phyloP scores from a whole-genome alignment of 1,140 invertebrate species.

The Drosophila lowei region DNA sequence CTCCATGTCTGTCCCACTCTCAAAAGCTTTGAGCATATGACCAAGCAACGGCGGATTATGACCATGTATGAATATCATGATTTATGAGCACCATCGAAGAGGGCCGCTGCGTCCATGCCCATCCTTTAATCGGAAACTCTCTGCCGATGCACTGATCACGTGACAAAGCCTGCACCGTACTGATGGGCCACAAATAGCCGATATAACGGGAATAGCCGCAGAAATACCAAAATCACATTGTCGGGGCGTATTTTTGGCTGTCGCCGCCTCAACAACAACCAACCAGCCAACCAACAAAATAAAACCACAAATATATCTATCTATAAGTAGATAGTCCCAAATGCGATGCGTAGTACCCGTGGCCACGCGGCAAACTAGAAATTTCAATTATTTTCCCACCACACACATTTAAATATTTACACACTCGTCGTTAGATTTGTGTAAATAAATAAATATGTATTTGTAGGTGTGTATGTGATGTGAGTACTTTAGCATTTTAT shows the following conservation, averaged over 20 bases:
- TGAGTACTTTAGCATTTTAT: neutral
- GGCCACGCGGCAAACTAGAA: constrained; percentile 44
- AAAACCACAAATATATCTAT: constrained; percentile 56
- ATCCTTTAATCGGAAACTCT: constrained; percentile 22
- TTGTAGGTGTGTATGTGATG: neutral
- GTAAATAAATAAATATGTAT: constrained; percentile 4
- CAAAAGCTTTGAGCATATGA: constrained; percentile 14
- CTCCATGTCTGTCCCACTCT: constrained; percentile 1
- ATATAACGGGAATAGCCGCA: constrained; percentile 14
- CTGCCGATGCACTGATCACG: constrained; percentile 21
- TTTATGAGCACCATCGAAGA: constrained; percentile 1
- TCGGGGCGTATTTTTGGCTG: constrained; percentile 59
- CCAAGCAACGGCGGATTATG: constrained; percentile 11
- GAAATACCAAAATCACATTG: constrained; percentile 38
- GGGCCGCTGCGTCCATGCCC: no score
- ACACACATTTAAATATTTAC: constrained; percentile 27
- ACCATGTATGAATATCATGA: constrained; percentile 46
- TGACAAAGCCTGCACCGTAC: constrained; percentile 37
- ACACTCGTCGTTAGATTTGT: constrained; percentile 3
- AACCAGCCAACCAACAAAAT: constrained; percentile 35
- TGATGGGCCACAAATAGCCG: constrained; percentile 37
- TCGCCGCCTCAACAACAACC: constrained; percentile 33
- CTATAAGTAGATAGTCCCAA: constrained; percentile 44
- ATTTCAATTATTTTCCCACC: constrained; percentile 59
- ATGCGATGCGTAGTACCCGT: constrained; percentile 58